Base-by-base conservation (phyloP, 1,140 invertebrate species). In the Bombus fervidus region DNA sequence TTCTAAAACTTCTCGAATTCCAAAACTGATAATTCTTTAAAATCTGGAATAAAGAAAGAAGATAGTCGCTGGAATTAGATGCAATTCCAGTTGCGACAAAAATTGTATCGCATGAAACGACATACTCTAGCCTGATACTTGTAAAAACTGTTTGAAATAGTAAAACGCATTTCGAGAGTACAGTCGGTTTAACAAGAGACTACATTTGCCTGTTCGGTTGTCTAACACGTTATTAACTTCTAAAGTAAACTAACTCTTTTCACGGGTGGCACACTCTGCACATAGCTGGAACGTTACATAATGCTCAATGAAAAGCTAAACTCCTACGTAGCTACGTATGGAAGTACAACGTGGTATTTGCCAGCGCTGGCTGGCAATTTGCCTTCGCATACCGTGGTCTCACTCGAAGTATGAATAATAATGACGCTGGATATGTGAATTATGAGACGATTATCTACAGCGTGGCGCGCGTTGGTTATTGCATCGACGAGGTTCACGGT, bases 331-430 rank as follows among this genome's bases (percentile, higher is more conserved):
- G 12, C 10, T 43, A 83, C 64, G 75, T 88, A 81, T 78, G 80
- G 69, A 64, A 81, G 75, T 80, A 64, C 59, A 66, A 62, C 85
- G 62, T 37, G 64, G 69, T 76, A 86, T 89, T 85, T 82, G 88
- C 71, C 62, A 73, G 75, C 10, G 74, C 79, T 68, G 77, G 69
- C 71, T 90, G 89, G 89, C 89, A 90, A 87, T 90, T 90, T 90
- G 89, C 89, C 89, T 89, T 77, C 37, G 85, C 81, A 80, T 81
- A 89, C 77, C 75, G 85, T 62, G 81, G 43, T 90, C 86, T 87
- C 88, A 59, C 81, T 87, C 85, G 15, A 89, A 87, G 86, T 90
- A 89, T 90, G 89, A 90, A 90, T 89, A 90, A 90, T 90, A 90
- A 90, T 87, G 81, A 90, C 64, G 74, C 78, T 85, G 78, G 85